A percentile compares a stretch with the other conserved stretches of the same genome.
Conservation (phyloP, 2,888 invertebrate genomes). For the Brachypalpus laphriformis region DNA sequence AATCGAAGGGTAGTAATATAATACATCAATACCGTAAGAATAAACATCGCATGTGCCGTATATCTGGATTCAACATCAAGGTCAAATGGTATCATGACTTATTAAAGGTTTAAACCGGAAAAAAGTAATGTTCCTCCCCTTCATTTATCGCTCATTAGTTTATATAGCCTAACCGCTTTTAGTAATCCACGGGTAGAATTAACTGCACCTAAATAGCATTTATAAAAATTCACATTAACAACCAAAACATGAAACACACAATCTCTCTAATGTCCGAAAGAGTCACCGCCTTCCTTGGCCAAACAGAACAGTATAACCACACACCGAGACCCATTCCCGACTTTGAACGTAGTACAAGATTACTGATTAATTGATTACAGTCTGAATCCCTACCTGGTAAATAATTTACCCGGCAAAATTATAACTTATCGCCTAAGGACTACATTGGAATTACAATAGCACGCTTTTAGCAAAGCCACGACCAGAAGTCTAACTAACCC, state of each 20-base stretch:
- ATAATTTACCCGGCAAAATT: slow-evolving; percentile 63
- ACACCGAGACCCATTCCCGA: background rate
- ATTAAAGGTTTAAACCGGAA: background rate
- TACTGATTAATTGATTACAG: slow-evolving; percentile 70
- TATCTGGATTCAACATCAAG: too few relatives aligned
- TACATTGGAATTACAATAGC: slow-evolving; percentile 66
- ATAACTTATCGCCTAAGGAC: slow-evolving; percentile 59
- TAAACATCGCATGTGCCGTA: too few relatives aligned
- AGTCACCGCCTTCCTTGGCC: slow-evolving; percentile 25
- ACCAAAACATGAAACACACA: slow-evolving; percentile 9
- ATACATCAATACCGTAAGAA: too few relatives aligned
- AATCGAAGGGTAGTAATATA: too few relatives aligned
- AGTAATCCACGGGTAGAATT: background rate
- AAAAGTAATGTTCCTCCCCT: background rate
- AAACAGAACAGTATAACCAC: slow-evolving; percentile 24
- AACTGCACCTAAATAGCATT: slow-evolving; percentile 27
- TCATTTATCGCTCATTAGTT: background rate
- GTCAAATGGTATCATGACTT: too few relatives aligned
- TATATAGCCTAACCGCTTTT: background rate
- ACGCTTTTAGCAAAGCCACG: slow-evolving; percentile 39
- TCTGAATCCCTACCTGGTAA: slow-evolving; percentile 43
- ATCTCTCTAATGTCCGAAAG: slow-evolving; percentile 7
- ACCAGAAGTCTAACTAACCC: slow-evolving; percentile 23
- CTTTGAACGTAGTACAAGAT: slow-evolving; percentile 32
- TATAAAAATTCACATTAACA: slow-evolving; percentile 31